These are phyloP conservation scores for Drosophila siamana DNA, from an alignment of 2,888 invertebrate genomes.

Conservation along the genomic window DNA sequence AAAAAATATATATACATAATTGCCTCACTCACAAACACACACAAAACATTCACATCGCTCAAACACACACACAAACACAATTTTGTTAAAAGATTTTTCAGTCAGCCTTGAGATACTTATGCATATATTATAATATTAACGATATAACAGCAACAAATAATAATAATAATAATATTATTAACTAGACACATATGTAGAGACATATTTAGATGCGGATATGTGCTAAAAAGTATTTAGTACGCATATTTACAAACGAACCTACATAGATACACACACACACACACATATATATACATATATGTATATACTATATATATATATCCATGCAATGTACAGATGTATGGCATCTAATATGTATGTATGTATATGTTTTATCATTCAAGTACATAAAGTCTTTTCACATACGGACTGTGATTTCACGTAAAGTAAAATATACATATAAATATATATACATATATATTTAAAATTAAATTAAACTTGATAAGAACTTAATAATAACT, in stretches of 20 bases:
- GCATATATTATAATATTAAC: slow-evolving; percentile 29
- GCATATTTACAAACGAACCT: slow-evolving; percentile 18
- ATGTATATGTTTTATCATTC: slow-evolving; percentile 63
- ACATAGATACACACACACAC: neutral
- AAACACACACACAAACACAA: slow-evolving; percentile 28
- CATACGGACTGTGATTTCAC: slow-evolving; percentile 86
- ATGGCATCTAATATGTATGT: slow-evolving; percentile 36
- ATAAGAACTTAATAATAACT: slow-evolving; percentile 29
- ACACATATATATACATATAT: slow-evolving; percentile 8
- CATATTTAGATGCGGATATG: slow-evolving; percentile 26
- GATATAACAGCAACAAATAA: neutral
- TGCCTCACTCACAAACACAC: slow-evolving; percentile 8
- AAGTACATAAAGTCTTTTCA: slow-evolving; percentile 84
- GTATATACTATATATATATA: slow-evolving; percentile 15
- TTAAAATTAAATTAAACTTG: slow-evolving; percentile 33
- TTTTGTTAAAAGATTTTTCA: slow-evolving; percentile 48
- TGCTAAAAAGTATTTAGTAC: slow-evolving; percentile 17
- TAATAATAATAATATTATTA: slow-evolving; percentile 5
- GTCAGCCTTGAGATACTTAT: slow-evolving; percentile 61
- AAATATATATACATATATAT: slow-evolving; percentile 43
- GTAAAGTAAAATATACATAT: slow-evolving; percentile 78
- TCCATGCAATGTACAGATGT: slow-evolving; percentile 25
- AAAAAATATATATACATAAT: slow-evolving; percentile 2
- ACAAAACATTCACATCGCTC: slow-evolving; percentile 21
- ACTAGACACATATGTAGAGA: slow-evolving; percentile 27